Base-by-base conservation (phyloP, 2,888 invertebrate genomes). In the Stenchaetothrips biformis region DNA sequence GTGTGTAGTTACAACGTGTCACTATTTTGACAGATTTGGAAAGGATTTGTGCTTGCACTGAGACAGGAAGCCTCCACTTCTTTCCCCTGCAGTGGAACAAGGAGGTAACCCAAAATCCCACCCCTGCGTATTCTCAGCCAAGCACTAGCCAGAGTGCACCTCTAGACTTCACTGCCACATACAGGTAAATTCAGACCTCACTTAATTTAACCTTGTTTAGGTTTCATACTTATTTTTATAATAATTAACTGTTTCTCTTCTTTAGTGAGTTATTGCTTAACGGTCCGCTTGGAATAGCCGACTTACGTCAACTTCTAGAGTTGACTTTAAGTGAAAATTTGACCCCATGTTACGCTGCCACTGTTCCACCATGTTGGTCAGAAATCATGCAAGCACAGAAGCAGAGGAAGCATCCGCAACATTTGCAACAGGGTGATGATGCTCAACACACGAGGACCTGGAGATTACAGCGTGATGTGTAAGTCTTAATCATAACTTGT, bases 361-460 rank as follows among this genome's bases (percentile, higher is more conserved):
- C 95, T 21, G 95, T 96, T 4, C 96, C 97, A 0, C 93, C 95
- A 6, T 97, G 96, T 87, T 97, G 97, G 97, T 94, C 93, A 83
- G 96, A 97, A 86, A 90, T 97, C 84, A 95, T 96, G 84, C 96
- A 96, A 83, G 95, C 96, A 7, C 96, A 96, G 85, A 91, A 96
- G 81, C 95, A 96, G 84, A 89, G 97, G 25, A 92, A 95, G 62
- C 95, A 96, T 86, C 95, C 96, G 1, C 96, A 95, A 85, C 92
- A 92, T 85, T 87, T 93, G 80, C 92, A 92, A 85, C 90, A 90
- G 81, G 89, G 89, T 27, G 91, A 91, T 83, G 92, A 92, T 83
- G 89, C 91, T 80, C 93, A 95, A 84, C 91, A 92, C 83, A 95
- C 94, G 7, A 90, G 95, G 83, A 95, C 95, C 0, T 97, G 96